Evolutionary conservation across 2,113 vertebrate species (phyloP).

Genomic region (Oplegnathus fasciatus): DNA sequence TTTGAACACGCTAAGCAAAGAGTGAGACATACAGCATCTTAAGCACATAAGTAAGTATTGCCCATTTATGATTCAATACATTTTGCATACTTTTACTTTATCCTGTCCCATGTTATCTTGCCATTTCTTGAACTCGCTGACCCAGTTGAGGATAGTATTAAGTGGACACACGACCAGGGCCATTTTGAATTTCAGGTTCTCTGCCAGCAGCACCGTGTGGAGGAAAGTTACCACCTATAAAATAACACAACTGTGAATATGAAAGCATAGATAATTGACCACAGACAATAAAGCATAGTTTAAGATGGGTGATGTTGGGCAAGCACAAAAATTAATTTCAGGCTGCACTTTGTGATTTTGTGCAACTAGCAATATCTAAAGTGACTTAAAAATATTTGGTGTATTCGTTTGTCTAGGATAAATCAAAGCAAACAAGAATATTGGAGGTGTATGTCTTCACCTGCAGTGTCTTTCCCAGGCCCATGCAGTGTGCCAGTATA

Average conservation of each 20-base stretch:
- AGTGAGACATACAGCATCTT: not conserved
- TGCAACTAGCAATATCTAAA: not conserved
- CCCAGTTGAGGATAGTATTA: constrained; percentile 98
- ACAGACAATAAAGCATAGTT: not conserved
- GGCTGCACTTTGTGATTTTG: not conserved
- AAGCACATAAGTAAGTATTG: not conserved
- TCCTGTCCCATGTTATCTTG: constrained; percentile 89
- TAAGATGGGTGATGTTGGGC: not conserved
- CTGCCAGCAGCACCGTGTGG: constrained; percentile 91
- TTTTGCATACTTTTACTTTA: constrained; percentile 88
- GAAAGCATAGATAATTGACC: not conserved
- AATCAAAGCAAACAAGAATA: not conserved
- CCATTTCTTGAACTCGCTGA: constrained; percentile 96
- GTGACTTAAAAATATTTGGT: not conserved
- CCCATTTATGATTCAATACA: not conserved
- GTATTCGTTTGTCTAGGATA: not conserved
- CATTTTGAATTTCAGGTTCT: constrained; percentile 89
- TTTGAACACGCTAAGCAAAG: not conserved
- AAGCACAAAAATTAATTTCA: not conserved
- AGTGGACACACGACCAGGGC: constrained; percentile 96
- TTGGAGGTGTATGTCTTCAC: constrained; percentile 76
- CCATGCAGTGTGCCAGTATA: constrained; percentile 98
- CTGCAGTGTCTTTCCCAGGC: constrained; percentile 97
- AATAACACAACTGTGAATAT: constrained; percentile 33
- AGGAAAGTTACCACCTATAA: constrained; percentile 96